A percentile compares a stretch with the other conserved stretches of the same genome.
Conservation (phyloP, 2,888 invertebrate species). For the Perizoma flavofasciatum region DNA sequence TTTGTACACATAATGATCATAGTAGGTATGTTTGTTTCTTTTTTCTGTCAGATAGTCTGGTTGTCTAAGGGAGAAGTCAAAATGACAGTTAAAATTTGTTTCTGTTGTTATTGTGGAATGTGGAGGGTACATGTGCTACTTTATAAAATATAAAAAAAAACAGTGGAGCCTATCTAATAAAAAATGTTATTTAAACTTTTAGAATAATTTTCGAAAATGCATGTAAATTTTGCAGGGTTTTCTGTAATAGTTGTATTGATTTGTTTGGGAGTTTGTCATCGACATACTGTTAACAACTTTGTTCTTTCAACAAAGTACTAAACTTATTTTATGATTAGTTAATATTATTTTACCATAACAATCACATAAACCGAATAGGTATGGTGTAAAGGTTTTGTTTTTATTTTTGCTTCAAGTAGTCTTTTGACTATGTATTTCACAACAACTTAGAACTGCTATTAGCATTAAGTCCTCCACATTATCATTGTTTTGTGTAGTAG, state of each 20-base stretch:
- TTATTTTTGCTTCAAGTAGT: slow-evolving; percentile 12
- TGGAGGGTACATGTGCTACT: slow-evolving; percentile 23
- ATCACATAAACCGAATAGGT: too few relatives aligned
- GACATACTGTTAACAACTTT: too few relatives aligned
- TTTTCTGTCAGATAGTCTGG: too few relatives aligned
- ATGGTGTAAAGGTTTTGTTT: not conserved
- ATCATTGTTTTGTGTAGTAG: slow-evolving; percentile 12
- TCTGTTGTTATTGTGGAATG: slow-evolving; percentile 11
- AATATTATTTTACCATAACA: too few relatives aligned
- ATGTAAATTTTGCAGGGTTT: slow-evolving; percentile 10
- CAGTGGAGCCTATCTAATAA: slow-evolving; percentile 13
- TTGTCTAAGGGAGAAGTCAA: too few relatives aligned
- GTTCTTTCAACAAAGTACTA: too few relatives aligned
- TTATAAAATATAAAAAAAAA: slow-evolving; percentile 14
- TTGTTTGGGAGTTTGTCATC: not conserved
- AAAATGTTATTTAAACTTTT: too few relatives aligned
- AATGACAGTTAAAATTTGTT: not conserved
- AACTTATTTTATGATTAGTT: too few relatives aligned
- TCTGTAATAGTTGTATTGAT: slow-evolving; percentile 2
- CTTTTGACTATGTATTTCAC: slow-evolving; percentile 6
- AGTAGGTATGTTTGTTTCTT: too few relatives aligned
- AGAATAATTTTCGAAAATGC: too few relatives aligned
- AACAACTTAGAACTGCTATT: slow-evolving; percentile 9
- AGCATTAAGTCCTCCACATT: slow-evolving; percentile 14
- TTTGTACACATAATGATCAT: too few relatives aligned